phyloP scores from a whole-genome alignment of 2,797 vertebrate species.

The Babyrousa celebensis region DNA sequence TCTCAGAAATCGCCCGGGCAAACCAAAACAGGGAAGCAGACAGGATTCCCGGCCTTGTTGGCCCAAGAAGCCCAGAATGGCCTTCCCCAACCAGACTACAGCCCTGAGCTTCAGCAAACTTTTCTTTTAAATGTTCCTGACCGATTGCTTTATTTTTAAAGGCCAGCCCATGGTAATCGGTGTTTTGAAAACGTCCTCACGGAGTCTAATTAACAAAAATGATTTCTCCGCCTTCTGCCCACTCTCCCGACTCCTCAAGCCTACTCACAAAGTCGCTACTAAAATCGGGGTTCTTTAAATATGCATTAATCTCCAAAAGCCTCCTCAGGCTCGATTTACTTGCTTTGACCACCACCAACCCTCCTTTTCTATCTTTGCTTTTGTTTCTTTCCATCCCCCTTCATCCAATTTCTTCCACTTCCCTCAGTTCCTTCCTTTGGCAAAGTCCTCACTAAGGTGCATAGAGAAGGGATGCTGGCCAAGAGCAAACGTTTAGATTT shows the following conservation, averaged over 20 bases:
- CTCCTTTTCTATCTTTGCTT: background rate
- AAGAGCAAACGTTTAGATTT: slow-evolving; percentile 32
- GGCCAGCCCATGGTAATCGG: background rate
- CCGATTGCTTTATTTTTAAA: slow-evolving; percentile 59
- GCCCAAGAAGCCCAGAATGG: background rate
- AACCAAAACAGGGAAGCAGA: background rate
- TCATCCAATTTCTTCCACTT: background rate
- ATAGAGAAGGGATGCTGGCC: background rate
- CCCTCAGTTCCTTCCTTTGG: slow-evolving; percentile 14
- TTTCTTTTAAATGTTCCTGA: slow-evolving; percentile 9
- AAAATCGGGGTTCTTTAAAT: slow-evolving; percentile 59
- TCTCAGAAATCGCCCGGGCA: background rate
- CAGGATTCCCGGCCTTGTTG: background rate
- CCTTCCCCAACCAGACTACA: background rate
- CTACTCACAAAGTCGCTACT: background rate
- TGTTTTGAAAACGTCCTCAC: slow-evolving; percentile 34
- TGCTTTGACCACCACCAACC: too few relatives aligned
- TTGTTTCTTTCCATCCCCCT: background rate
- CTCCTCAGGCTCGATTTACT: background rate
- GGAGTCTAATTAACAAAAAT: background rate
- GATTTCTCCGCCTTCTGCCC: background rate
- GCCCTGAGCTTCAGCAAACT: background rate
- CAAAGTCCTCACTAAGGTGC: slow-evolving; percentile 24
- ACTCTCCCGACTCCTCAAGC: background rate
- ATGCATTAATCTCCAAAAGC: background rate